phyloP scores from a whole-genome alignment of 1,140 invertebrate species.

The Musca vetustissima region DNA sequence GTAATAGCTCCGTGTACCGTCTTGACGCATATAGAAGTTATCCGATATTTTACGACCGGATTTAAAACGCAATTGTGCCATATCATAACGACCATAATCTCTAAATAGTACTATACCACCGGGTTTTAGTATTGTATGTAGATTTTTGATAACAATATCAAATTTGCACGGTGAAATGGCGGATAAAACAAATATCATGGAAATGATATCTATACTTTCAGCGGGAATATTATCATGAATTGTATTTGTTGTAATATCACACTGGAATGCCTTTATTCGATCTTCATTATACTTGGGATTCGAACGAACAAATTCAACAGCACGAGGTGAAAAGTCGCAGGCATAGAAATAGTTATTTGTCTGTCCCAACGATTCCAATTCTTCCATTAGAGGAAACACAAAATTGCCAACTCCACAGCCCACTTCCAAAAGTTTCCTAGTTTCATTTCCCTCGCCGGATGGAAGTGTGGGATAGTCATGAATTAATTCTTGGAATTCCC shows the following conservation, averaged over 20 bases:
- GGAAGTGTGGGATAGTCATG: constrained; percentile 48
- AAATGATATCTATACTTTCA: constrained; percentile 75
- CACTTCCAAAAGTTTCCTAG: constrained; percentile 73
- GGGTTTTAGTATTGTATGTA: constrained; percentile 71
- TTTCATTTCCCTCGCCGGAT: constrained; percentile 28
- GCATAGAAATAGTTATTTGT: constrained; percentile 78
- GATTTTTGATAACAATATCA: constrained; percentile 66
- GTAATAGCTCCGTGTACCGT: constrained; percentile 92
- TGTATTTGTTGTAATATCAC: constrained; percentile 68
- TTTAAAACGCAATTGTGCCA: constrained; percentile 94
- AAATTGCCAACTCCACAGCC: constrained; percentile 98
- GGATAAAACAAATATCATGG: constrained; percentile 96
- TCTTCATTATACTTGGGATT: constrained; percentile 57
- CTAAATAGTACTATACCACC: constrained; percentile 87
- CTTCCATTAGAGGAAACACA: constrained; percentile 88
- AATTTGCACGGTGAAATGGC: constrained; percentile 89
- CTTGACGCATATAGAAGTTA: constrained; percentile 95
- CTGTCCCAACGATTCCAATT: constrained; percentile 56
- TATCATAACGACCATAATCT: constrained; percentile 98
- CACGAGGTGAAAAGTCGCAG: constrained; percentile 92
- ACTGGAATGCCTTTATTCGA: constrained; percentile 75
- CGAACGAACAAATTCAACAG: constrained; percentile 82
- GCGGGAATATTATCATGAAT: constrained; percentile 61
- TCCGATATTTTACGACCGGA: constrained; percentile 90
- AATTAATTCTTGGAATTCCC: constrained; percentile 91